Conservation (phyloP, 2,888 invertebrate genomes). For the Nomada goodeniana region DNA sequence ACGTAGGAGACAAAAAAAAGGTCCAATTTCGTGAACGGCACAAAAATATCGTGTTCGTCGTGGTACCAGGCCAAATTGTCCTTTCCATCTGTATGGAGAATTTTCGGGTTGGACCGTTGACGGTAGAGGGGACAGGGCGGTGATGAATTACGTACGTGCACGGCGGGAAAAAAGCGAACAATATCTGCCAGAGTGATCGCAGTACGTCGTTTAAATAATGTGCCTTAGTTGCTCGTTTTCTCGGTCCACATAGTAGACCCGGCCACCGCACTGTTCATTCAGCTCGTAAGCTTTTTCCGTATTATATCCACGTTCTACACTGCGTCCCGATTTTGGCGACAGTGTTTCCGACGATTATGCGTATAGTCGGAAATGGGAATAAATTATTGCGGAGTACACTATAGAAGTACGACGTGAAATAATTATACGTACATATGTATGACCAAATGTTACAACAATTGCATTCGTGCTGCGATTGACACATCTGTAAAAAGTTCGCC, state of each 20-base stretch:
- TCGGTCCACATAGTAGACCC: background rate
- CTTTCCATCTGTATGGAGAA: conserved; percentile 47
- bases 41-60: conserved; percentile 54
- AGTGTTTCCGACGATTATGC: no score
- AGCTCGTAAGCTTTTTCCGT: no score
- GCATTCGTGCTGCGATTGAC: no score
- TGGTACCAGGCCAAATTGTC: conserved; percentile 44
- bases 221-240: conserved; percentile 26
- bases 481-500: no score
- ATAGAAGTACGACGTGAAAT: no score
- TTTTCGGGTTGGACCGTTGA: conserved; percentile 8
- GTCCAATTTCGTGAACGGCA: conserved; percentile 58
- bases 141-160: conserved; percentile 54
- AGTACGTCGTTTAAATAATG: conserved; percentile 34
- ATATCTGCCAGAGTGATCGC: conserved; percentile 44
- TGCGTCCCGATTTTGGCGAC: no score
- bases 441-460: no score
- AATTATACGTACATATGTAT: no score
- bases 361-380: no score
- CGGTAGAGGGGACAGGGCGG: conserved; percentile 16
- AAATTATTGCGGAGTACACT: no score
- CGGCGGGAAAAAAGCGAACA: conserved; percentile 31
- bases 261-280: no score
- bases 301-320: no score
- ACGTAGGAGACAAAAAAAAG: conserved; percentile 26